These are phyloP conservation scores for Phymastichus coffea DNA, from an alignment of 1,140 invertebrate genomes.

Conservation along the genomic window DNA sequence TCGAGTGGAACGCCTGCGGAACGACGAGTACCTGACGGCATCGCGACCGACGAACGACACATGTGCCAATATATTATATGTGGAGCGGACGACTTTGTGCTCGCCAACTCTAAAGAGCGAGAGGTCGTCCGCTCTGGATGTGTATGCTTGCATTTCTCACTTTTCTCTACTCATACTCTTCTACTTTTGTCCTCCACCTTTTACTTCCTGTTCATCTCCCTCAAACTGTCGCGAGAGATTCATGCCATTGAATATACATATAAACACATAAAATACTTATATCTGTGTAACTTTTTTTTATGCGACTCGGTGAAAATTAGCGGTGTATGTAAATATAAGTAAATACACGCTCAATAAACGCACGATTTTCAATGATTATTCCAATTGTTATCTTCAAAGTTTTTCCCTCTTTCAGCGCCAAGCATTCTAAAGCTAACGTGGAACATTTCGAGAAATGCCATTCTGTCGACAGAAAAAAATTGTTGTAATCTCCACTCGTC, in stretches of 20 bases:
- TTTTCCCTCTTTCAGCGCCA: background rate
- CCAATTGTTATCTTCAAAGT: background rate
- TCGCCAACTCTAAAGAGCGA: too few species aligned
- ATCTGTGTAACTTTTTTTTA: too few species aligned
- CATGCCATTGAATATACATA: conserved; percentile 23
- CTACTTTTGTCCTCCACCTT: background rate
- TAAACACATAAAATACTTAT: too few species aligned
- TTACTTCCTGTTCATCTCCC: background rate
- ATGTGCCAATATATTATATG: too few species aligned
- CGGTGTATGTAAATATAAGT: conserved; percentile 28
- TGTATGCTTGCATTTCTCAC: background rate
- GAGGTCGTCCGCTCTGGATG: background rate
- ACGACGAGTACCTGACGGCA: conserved; percentile 12
- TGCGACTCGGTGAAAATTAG: conserved; percentile 12
- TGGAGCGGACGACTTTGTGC: too few species aligned
- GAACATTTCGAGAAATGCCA: too few species aligned
- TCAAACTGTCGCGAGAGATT: conserved; percentile 15
- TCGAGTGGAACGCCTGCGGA: conserved; percentile 12
- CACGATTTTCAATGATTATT: background rate
- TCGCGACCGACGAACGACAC: background rate
- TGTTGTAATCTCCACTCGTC: too few species aligned
- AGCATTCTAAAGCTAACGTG: too few species aligned
- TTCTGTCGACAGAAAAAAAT: too few species aligned
- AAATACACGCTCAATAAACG: conserved; percentile 27
- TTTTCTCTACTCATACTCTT: background rate